phyloP scores from a whole-genome alignment of 1,140 invertebrate genomes.

The Charaxes varanes region DNA sequence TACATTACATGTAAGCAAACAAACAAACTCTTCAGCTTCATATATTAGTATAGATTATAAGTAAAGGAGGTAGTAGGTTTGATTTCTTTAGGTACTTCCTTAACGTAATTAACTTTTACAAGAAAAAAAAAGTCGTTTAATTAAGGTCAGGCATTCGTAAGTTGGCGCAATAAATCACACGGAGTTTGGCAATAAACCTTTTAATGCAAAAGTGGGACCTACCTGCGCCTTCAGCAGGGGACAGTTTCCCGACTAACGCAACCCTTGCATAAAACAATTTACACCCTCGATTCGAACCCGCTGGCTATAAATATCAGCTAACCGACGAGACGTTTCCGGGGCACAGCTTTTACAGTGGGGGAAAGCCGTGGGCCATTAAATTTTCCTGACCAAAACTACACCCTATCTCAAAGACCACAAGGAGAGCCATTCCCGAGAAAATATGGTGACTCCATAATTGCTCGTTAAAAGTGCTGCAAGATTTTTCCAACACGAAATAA shows the following conservation, averaged over 20 bases:
- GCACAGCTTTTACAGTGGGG: constrained; percentile 44
- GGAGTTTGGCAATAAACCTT: too few species aligned
- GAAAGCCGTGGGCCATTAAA: constrained; percentile 9
- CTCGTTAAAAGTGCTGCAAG: constrained; percentile 28
- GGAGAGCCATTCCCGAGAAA: constrained; percentile 18
- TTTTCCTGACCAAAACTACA: constrained; percentile 7
- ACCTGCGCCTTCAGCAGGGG: constrained; percentile 3
- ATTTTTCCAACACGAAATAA: constrained; percentile 18
- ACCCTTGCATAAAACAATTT: constrained; percentile 65
- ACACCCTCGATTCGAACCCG: constrained; percentile 54
- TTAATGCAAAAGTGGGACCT: too few species aligned
- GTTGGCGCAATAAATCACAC: too few species aligned
- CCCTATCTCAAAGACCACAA: constrained; percentile 1
- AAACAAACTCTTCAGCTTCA: too few species aligned
- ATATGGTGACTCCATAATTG: constrained; percentile 47
- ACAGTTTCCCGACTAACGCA: constrained; percentile 25
- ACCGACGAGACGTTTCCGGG: constrained; percentile 60
- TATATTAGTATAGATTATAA: too few species aligned
- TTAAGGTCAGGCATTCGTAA: too few species aligned
- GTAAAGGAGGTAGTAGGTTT: too few species aligned
- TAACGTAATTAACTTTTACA: too few species aligned
- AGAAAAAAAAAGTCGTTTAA: too few species aligned
- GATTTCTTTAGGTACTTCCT: too few species aligned
- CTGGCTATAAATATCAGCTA: constrained; percentile 57
- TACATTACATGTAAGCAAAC: too few species aligned